Percentiles rank a stretch among this genome's conserved stretches.
Conservation (phyloP, 2,888 invertebrate species). For the Tipula helvola region DNA sequence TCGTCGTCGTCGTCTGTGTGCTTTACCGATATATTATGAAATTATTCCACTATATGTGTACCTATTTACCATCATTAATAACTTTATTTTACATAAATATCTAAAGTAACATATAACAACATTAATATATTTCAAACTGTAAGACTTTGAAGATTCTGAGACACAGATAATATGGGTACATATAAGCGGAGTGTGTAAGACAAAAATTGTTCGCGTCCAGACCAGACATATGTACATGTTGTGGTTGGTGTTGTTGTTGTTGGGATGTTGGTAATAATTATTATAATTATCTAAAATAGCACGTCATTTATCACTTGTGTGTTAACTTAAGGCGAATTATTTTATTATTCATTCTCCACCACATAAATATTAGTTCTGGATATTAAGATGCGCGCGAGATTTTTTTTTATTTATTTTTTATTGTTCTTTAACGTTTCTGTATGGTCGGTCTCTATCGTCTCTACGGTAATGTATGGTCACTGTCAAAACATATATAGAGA, state of each 20-base stretch:
- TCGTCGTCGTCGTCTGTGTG: not conserved
- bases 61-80: not conserved
- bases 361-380: not conserved
- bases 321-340: not conserved
- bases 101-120: not conserved
- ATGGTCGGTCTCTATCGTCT: not conserved
- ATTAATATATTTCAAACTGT: not conserved
- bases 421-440: not conserved
- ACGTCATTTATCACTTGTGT: slow-evolving; percentile 4
- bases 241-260: not conserved
- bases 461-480: not conserved
- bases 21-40: not conserved
- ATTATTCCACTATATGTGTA: not conserved
- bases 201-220: not conserved
- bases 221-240: not conserved
- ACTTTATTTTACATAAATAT: not conserved
- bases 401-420: not conserved
- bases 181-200: not conserved
- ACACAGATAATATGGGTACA: not conserved
- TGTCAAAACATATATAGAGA: not conserved
- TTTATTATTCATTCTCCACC: not conserved
- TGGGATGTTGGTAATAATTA: not conserved
- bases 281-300: not conserved
- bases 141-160: slow-evolving; percentile 4
- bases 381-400: not conserved